These are phyloP conservation scores for Trididemnum nubilum DNA, from an alignment of 23 tunicate genomes.

Conservation along the genomic window DNA sequence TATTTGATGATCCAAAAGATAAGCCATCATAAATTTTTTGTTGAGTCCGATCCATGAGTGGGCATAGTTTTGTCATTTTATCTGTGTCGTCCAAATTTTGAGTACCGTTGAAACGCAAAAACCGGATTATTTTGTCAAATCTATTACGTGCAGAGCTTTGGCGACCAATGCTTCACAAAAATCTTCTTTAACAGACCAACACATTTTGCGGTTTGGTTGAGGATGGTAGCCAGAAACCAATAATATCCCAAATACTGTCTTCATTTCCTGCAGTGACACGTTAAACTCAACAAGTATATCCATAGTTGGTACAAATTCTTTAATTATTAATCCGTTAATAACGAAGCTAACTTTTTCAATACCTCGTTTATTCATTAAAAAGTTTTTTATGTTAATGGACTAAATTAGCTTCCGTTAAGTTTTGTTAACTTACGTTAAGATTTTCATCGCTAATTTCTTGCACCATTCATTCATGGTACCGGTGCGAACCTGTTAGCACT, in stretches of 20 bases:
- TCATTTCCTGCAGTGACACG: background rate
- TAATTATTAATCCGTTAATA: too few species aligned
- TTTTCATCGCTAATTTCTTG: too few species aligned
- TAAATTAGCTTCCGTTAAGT: too few species aligned
- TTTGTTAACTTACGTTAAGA: too few species aligned
- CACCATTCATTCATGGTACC: too few species aligned
- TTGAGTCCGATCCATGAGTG: background rate
- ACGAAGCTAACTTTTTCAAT: too few species aligned
- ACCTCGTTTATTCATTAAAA: too few species aligned
- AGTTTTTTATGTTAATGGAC: too few species aligned
- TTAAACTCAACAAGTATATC: background rate
- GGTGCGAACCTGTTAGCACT: too few species aligned
- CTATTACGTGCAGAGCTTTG: background rate
- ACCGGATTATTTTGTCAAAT: slow-evolving; percentile 9
- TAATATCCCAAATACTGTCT: background rate
- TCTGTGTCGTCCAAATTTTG: background rate
- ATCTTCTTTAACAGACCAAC: background rate
- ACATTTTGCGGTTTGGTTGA: background rate
- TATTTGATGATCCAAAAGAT: background rate
- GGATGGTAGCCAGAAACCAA: background rate
- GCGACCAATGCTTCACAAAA: background rate
- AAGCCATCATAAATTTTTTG: background rate
- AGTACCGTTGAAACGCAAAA: background rate
- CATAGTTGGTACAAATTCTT: too few species aligned
- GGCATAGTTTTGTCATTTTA: background rate